phyloP scores from a whole-genome alignment of 2,888 invertebrate species.

The Pherbina coryleti region DNA sequence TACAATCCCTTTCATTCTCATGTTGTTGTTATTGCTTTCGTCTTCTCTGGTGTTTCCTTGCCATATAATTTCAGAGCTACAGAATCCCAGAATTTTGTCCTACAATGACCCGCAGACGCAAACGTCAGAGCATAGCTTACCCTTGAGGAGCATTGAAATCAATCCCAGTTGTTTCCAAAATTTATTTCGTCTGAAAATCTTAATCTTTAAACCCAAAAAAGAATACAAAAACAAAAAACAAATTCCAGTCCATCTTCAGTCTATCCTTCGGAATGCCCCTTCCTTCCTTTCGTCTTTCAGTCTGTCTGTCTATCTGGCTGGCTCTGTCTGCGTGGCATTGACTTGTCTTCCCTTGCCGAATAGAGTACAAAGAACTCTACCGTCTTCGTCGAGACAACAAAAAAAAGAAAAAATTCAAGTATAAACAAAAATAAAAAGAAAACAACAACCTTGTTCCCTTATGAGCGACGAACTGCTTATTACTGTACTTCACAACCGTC shows the following conservation, averaged over 20 bases:
- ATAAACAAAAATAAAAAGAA: not conserved
- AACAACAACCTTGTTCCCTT: too few species aligned
- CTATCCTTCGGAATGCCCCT: not conserved
- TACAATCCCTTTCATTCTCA: not conserved
- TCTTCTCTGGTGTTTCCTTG: not conserved
- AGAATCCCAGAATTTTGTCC: not conserved
- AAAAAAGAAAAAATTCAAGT: not conserved
- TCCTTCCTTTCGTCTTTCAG: not conserved
- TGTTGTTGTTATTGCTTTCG: not conserved
- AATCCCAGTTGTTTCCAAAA: not conserved
- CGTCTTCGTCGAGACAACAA: not conserved
- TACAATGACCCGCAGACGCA: not conserved
- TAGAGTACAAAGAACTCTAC: conserved; percentile 13
- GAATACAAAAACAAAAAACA: not conserved
- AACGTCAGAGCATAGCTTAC: not conserved
- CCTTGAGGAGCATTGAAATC: not conserved
- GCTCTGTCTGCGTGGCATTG: conserved; percentile 8
- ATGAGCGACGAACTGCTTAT: too few species aligned
- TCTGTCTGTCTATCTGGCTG: not conserved
- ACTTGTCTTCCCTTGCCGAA: not conserved
- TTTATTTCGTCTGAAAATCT: not conserved
- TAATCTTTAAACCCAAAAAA: not conserved
- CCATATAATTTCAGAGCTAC: not conserved
- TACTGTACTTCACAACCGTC: too few species aligned
- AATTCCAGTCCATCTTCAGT: too few species aligned